phyloP scores from a whole-genome alignment of 2,113 vertebrate genomes.

The Platycercus adscitus region DNA sequence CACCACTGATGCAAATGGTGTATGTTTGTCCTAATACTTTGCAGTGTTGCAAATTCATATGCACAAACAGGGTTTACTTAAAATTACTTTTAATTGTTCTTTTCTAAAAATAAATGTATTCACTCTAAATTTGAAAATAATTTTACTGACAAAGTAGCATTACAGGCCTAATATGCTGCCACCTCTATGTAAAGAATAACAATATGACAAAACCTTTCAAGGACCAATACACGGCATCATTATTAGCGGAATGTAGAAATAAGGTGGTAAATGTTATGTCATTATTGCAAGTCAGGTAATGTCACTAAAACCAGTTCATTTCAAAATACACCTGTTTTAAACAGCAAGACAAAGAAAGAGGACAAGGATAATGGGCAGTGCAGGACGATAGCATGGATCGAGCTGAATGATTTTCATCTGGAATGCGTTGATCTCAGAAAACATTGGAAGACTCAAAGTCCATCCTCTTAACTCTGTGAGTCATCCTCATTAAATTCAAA shows the following conservation, averaged over 20 bases:
- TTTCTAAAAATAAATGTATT: not conserved
- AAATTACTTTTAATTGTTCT: not conserved
- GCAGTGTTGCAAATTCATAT: not conserved
- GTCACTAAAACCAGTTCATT: constrained; percentile 28
- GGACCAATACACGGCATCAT: not conserved
- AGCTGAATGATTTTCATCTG: constrained; percentile 66
- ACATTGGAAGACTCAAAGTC: constrained; percentile 70
- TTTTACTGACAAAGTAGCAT: not conserved
- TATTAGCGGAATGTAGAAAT: not conserved
- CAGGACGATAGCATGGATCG: not conserved
- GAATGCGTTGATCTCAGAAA: constrained; percentile 66
- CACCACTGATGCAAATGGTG: not conserved
- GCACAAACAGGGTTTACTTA: not conserved
- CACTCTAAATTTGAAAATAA: not conserved
- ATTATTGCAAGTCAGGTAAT: constrained; percentile 12
- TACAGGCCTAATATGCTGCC: not conserved
- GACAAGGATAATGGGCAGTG: constrained; percentile 46
- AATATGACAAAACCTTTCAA: not conserved
- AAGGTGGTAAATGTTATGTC: not conserved
- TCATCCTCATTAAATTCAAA: constrained; percentile 84
- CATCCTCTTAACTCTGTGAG: constrained; percentile 75
- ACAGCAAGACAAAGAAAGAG: constrained; percentile 10
- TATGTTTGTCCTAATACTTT: not conserved
- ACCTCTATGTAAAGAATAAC: not conserved
- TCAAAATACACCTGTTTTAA: constrained; percentile 27